Evolutionary conservation across 2,888 invertebrate genomes (phyloP).

Genomic region (Sarcophaga caerulescens): DNA sequence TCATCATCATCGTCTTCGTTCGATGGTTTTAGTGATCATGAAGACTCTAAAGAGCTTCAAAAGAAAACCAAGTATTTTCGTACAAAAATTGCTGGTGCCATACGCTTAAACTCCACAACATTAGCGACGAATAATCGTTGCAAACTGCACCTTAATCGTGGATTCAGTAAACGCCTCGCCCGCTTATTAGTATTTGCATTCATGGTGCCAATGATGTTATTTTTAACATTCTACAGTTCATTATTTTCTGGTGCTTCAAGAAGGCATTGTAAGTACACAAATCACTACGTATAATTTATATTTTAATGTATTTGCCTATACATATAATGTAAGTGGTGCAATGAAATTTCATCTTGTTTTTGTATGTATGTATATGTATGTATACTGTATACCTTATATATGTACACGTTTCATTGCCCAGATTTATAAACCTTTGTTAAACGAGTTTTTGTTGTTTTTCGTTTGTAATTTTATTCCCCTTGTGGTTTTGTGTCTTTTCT

Average conservation of each 20-base stretch:
- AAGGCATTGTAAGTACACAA: slow-evolving; percentile 74
- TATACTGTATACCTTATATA: background rate
- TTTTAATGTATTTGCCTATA: background rate
- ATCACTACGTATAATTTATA: background rate
- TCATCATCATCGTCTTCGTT: slow-evolving; percentile 49
- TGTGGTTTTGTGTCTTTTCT: slow-evolving; percentile 4
- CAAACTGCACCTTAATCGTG: slow-evolving; percentile 72
- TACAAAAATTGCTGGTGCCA: slow-evolving; percentile 52
- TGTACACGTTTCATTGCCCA: background rate
- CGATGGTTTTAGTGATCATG: slow-evolving; percentile 51
- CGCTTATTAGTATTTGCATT: slow-evolving; percentile 71
- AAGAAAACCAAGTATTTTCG: slow-evolving; percentile 50
- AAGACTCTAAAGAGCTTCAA: slow-evolving; percentile 40
- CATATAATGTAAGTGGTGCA: too few relatives aligned
- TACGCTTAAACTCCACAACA: slow-evolving; percentile 35
- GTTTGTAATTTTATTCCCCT: background rate
- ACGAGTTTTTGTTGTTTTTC: background rate
- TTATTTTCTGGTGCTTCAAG: slow-evolving; percentile 73
- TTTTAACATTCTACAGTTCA: slow-evolving; percentile 69
- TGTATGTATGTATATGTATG: background rate
- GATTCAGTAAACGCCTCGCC: slow-evolving; percentile 71
- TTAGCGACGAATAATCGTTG: slow-evolving; percentile 54
- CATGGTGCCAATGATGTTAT: slow-evolving; percentile 71
- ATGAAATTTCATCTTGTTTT: too few relatives aligned
- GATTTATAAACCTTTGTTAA: background rate